Base-by-base conservation (phyloP, 2,797 vertebrate genomes). In the Tarsius wallacei region DNA sequence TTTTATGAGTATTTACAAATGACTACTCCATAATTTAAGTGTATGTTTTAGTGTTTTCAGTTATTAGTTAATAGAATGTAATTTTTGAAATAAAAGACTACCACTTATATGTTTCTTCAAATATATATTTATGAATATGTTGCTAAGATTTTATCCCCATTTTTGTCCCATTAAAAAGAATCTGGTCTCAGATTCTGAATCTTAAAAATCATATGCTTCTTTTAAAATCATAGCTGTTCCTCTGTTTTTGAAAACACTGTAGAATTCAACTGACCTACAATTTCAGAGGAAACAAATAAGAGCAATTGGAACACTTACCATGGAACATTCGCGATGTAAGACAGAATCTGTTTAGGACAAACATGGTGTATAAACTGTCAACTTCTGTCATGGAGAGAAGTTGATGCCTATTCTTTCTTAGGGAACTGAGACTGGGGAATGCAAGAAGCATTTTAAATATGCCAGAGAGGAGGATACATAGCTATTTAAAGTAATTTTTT, bases 1-100 rank as follows among this genome's bases (percentile, higher is more conserved):
- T 93, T 63, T 26, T 51, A 9, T 89, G 97, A 94, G 63, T 97
- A 84, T n/a, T 28, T 94, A 68, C 47, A 90, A 90, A 97, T 91
- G 57, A 76, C 3, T 89, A 14, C 24, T 24, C 22, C 31, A 51
- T 59, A 76, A 96, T 96, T 97, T 87, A 70, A 77, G 74, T 81
- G 1, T 1, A 0, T 71, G 66, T 76, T 87, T 91, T 82, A 55
- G 24, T 83, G 28, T 97, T 96, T 91, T 90, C 0, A 84, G 89
- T 42, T 77, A 88, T 91, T 61, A 95, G 24, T 19, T 16, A 87
- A 63, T 4, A 93, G 55, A 82, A 92, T 42, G n/a, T 63, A 66
- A 31, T 83, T 87, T 94, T 85, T 83, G 57, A 78, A 95, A 61
- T 71, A 74, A 26, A 87, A 55, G 24, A n/a, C 0, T 28, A 42